These are phyloP conservation scores for Rotaria sp. DNA, from an alignment of 2,888 invertebrate genomes.

Conservation along the genomic window DNA sequence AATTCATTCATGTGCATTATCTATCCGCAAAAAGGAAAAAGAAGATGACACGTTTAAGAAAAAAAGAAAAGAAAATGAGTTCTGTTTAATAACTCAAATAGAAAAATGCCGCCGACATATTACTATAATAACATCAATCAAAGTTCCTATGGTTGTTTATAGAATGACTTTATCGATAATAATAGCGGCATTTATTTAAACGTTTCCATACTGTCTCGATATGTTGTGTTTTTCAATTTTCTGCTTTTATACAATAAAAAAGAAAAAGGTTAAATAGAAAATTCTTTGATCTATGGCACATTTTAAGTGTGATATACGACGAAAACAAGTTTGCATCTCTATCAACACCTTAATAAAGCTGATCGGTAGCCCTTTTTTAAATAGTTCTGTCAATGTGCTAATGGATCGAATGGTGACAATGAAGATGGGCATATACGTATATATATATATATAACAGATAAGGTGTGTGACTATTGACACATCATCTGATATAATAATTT, in stretches of 20 bases:
- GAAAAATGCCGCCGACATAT: neutral
- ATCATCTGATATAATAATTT: neutral
- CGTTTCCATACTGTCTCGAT: constrained; percentile 15
- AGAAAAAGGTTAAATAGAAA: neutral
- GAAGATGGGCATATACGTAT: neutral
- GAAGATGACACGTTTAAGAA: too few relatives aligned
- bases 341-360: neutral
- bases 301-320: neutral
- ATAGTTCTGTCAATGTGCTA: neutral
- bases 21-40: neutral
- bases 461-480: neutral
- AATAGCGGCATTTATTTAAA: neutral
- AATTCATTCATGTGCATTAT: neutral
- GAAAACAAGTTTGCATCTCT: neutral
- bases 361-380: neutral
- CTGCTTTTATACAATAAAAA: neutral
- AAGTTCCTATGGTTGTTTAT: neutral
- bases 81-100: neutral
- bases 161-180: neutral
- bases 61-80: too few relatives aligned
- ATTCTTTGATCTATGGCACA: constrained; percentile 5
- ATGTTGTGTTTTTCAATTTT: neutral
- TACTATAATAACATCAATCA: neutral
- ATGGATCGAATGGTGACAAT: constrained; percentile 10
- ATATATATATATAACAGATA: neutral